Base-by-base conservation (phyloP, 2,888 invertebrate species). In the Coelinius sp. region DNA sequence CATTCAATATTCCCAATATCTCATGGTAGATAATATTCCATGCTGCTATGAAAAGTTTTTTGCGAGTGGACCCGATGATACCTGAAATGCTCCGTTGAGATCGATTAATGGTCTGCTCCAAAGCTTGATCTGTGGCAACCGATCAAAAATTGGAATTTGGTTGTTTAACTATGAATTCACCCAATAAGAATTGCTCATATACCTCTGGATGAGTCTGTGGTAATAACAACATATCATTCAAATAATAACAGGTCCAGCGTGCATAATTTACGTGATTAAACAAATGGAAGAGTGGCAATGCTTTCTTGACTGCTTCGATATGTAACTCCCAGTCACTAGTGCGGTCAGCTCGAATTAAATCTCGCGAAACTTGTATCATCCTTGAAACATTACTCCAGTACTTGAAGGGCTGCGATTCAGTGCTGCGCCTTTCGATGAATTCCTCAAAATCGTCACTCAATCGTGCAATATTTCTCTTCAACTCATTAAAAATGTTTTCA, bases 61-160 rank as follows among this genome's bases (percentile, higher is more conserved):
- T n/a, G n/a, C 46, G 46, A n/a, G 46, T 46, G 3, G n/a, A 14
- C 14, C 46, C 46, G 17, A 14, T 17, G 14, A 46, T 46, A 6
- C 17, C 46, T 12, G 46, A 46, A 2, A 2, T 46, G 17, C 46
- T 46, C 3, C 17, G n/a, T 2, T 14, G 14, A 6, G 46, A 46
- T 14, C 46, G 17, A 17, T 46, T 46, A 2, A 46, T 14, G 1
- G 14, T 46, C 8, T 70, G 24, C 8, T 62, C 68, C 10, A 75
- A 14, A 20, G 68, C 41, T 52, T 31, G 14, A 24, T 46, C 46
- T 14, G 70, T 41, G 10, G 69, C 67, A 27, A 66, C 71, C 2
- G 7, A 46, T 2, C 68, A 27, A 7, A 73, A 31, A n/a, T 22
- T 41, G 20, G 70, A 75, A 10, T 69, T 70, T 35, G 46, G 44